These are phyloP conservation scores for Pyrocephalus nanus DNA, from an alignment of 2,797 vertebrate genomes.

Conservation along the genomic window DNA sequence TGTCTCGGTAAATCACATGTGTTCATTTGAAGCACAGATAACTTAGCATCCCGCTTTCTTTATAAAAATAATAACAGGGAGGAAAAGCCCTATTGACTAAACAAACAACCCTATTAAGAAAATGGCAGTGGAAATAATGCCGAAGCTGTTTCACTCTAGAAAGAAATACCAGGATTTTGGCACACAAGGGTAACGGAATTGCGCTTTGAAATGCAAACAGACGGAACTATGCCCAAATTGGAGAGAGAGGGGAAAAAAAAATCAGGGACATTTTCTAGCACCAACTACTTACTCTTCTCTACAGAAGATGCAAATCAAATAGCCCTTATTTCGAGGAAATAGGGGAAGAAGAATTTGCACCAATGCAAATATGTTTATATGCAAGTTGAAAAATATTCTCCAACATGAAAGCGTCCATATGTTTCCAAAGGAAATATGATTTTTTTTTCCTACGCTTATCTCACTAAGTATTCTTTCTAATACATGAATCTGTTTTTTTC, in stretches of 20 bases:
- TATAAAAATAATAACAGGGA: background rate
- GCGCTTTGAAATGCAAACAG: slow-evolving; percentile 27
- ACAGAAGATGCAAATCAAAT: background rate
- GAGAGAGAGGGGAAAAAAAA: fast-evolving
- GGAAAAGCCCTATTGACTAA: slow-evolving; percentile 1
- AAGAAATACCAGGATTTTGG: slow-evolving; percentile 10
- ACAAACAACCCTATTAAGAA: background rate
- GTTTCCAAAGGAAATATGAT: background rate
- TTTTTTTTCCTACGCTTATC: background rate
- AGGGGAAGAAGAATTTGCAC: background rate
- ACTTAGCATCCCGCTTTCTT: slow-evolving; percentile 5
- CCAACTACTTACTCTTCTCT: background rate
- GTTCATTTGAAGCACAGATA: slow-evolving; percentile 5
- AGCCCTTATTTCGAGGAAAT: background rate
- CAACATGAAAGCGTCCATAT: background rate
- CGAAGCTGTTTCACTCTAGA: background rate
- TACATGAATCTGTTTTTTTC: slow-evolving; percentile 63
- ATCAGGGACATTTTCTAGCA: background rate
- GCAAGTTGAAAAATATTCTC: background rate
- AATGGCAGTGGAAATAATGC: background rate
- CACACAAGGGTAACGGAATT: background rate
- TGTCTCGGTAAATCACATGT: slow-evolving; percentile 22
- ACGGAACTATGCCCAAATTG: background rate
- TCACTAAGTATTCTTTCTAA: slow-evolving; percentile 10
- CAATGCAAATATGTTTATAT: fast-evolving